Percentiles rank a stretch among this genome's conserved stretches.
Evolutionary conservation across 2,888 invertebrate genomes (phyloP).

Genomic region (Augiades crinisus): DNA sequence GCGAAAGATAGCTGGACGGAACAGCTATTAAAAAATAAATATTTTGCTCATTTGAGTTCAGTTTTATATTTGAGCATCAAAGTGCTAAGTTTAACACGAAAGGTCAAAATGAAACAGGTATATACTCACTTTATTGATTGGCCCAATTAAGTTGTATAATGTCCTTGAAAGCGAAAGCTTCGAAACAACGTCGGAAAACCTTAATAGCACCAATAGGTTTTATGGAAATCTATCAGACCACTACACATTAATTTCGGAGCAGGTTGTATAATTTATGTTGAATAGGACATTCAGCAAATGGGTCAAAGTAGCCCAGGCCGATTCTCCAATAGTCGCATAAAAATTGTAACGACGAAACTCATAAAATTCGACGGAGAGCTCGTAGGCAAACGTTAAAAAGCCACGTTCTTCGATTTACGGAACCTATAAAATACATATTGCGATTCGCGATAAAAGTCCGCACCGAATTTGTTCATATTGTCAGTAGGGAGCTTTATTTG

Average conservation of each 20-base stretch:
- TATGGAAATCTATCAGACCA: conserved; percentile 15
- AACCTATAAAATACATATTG: conserved; percentile 79
- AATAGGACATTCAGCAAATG: conserved; percentile 48
- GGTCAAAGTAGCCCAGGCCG: conserved; percentile 48
- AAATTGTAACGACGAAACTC: conserved; percentile 66
- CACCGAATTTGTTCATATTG: conserved; percentile 62
- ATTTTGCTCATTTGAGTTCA: not conserved
- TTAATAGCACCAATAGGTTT: conserved; percentile 22
- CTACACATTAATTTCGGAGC: conserved; percentile 3
- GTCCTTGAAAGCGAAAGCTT: conserved; percentile 16
- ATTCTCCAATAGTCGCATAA: conserved; percentile 59
- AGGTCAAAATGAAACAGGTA: not conserved
- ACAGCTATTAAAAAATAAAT: too few relatives aligned
- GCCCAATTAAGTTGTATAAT: conserved; percentile 12
- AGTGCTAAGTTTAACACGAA: not conserved
- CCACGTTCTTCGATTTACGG: conserved; percentile 74
- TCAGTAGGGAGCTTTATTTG: conserved; percentile 63
- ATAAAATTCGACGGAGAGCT: conserved; percentile 69
- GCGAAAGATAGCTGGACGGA: too few relatives aligned
- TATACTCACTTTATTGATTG: conserved; percentile 23
- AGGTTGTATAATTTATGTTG: conserved; percentile 47
- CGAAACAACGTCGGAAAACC: conserved; percentile 26
- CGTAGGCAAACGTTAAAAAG: conserved; percentile 76
- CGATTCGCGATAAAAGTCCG: conserved; percentile 74
- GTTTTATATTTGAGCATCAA: not conserved